A percentile compares a stretch with the other conserved stretches of the same genome.
Evolutionary conservation across 2,113 vertebrate species (phyloP).

Genomic region (Tamias sibiricus): DNA sequence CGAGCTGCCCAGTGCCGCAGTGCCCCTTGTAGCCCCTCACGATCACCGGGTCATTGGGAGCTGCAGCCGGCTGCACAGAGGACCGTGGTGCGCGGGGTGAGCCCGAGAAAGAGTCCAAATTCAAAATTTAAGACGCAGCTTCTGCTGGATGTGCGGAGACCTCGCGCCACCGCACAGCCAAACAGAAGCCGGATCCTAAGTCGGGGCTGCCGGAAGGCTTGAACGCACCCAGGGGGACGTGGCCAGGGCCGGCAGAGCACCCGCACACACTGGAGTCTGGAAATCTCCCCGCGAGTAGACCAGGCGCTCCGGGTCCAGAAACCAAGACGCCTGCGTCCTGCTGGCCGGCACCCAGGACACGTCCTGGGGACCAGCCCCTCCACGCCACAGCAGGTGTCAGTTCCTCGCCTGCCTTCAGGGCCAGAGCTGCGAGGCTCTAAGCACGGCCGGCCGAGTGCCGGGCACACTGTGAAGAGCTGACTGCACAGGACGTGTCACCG

Average conservation of each 20-base stretch:
- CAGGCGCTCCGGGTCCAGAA: background rate
- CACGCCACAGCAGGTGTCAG: rapidly evolving
- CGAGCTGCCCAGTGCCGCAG: background rate
- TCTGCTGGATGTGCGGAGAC: background rate
- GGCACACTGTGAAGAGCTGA: background rate
- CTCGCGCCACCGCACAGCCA: background rate
- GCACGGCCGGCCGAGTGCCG: rapidly evolving
- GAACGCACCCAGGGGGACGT: rapidly evolving
- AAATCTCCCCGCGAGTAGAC: too few relatives aligned
- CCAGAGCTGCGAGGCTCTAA: background rate
- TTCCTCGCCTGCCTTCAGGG: rapidly evolving
- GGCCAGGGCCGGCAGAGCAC: background rate
- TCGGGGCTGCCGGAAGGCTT: too few relatives aligned
- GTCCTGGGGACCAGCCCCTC: background rate
- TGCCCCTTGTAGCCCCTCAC: background rate
- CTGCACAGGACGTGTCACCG: rapidly evolving
- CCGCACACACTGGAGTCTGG: rapidly evolving
- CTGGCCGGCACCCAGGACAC: rapidly evolving
- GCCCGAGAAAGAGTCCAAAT: background rate
- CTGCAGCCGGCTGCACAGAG: too few relatives aligned
- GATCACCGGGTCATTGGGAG: background rate
- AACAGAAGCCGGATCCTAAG: background rate
- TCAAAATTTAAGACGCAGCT: background rate
- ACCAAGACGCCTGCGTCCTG: rapidly evolving
- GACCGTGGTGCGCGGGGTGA: background rate